phyloP scores from a whole-genome alignment of 2,888 invertebrate genomes.

The Julus scanicus region DNA sequence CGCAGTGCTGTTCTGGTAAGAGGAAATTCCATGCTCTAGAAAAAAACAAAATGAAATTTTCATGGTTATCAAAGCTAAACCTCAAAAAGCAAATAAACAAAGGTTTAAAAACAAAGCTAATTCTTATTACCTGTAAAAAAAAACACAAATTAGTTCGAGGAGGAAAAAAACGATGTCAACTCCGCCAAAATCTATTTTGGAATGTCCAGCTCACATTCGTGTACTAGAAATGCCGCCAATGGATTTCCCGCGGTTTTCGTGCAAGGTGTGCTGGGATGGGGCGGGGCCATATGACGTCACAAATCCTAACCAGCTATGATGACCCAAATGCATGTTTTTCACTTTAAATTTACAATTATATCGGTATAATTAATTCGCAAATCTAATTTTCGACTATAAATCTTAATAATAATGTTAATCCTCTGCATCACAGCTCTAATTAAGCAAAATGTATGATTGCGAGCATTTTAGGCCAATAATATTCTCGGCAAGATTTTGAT shows the following conservation, averaged over 20 bases:
- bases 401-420: background rate
- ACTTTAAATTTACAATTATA: background rate
- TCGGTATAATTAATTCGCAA: background rate
- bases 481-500: background rate
- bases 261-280: constrained; percentile 38
- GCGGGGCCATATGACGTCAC: background rate
- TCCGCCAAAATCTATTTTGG: background rate
- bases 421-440: background rate
- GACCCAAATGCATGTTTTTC: background rate
- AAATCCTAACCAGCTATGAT: background rate
- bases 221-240: constrained; percentile 1
- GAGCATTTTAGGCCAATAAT: background rate
- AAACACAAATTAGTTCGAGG: background rate
- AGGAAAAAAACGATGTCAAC: background rate
- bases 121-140: background rate
- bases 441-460: background rate
- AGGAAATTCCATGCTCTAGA: background rate
- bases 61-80: background rate
- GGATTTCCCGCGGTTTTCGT: constrained; percentile 17
- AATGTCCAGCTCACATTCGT: background rate
- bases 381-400: background rate
- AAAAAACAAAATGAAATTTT: background rate
- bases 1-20: constrained; percentile 1
- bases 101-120: background rate
- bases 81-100: background rate